A percentile compares a stretch with the other conserved stretches of the same genome.
Conservation (phyloP, 35 echinoderm and acorn worm genomes). For the Lytechinus variegatus region DNA sequence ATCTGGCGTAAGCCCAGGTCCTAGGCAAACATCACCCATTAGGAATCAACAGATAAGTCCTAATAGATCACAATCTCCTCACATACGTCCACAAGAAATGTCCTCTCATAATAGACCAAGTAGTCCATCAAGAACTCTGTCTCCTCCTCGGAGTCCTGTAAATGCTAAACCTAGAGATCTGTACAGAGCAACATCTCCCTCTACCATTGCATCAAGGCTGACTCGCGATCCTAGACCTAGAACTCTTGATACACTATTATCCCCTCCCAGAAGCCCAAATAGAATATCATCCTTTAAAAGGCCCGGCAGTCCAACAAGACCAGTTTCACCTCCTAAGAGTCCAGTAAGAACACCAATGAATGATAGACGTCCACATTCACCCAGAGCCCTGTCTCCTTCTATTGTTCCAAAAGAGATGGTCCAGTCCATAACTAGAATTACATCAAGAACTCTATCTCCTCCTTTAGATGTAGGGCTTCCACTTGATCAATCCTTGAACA, state of each 20-base stretch:
- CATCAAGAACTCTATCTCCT: background rate
- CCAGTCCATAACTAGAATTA: background rate
- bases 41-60: background rate
- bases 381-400: background rate
- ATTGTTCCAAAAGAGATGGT: background rate
- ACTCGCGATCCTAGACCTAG: background rate
- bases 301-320: background rate
- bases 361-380: background rate
- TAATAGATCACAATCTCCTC: too few relatives aligned
- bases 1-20: background rate
- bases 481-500: background rate
- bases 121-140: too few relatives aligned
- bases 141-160: too few relatives aligned
- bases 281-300: background rate
- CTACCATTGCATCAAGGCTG: too few relatives aligned
- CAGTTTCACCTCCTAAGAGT: background rate
- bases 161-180: too few relatives aligned
- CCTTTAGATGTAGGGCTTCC: background rate
- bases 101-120: too few relatives aligned
- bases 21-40: background rate
- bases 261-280: background rate
- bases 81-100: too few relatives aligned
- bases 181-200: too few relatives aligned
- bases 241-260: background rate
- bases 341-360: background rate